These are phyloP conservation scores for Lepidostoma basale DNA, from an alignment of 1,140 invertebrate species.

Conservation along the genomic window DNA sequence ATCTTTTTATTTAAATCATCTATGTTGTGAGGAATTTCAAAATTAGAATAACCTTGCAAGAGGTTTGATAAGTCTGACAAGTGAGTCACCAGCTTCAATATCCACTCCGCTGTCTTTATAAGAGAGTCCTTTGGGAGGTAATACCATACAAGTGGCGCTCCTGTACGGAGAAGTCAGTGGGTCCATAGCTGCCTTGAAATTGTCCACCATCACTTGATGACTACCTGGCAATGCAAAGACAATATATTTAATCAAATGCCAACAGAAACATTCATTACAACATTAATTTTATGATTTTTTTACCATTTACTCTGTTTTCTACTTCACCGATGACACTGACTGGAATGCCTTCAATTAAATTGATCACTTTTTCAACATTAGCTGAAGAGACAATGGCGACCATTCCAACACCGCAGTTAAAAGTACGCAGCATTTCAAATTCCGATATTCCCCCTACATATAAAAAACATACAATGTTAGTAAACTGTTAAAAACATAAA, in stretches of 20 bases:
- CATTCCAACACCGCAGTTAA: constrained; percentile 94
- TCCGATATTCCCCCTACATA: constrained; percentile 71
- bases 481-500: constrained; percentile 22
- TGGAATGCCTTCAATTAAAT: constrained; percentile 48
- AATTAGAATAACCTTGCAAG: constrained; percentile 63
- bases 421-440: constrained; percentile 81
- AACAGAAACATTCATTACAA: not conserved
- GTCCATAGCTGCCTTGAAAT: constrained; percentile 69
- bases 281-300: not conserved
- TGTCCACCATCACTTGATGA: constrained; percentile 67
- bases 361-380: constrained; percentile 53
- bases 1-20: no score
- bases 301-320: constrained; percentile 44
- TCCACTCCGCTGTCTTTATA: constrained; percentile 90
- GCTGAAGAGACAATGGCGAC: constrained; percentile 74
- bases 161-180: constrained; percentile 50
- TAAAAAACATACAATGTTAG: constrained; percentile 6
- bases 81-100: constrained; percentile 82
- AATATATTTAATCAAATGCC: not conserved
- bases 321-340: constrained; percentile 66
- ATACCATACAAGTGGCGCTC: constrained; percentile 1
- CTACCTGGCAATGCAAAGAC: constrained; percentile 48
- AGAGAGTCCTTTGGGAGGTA: constrained; percentile 55
- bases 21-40: no score
- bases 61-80: constrained; percentile 84